Base-by-base conservation (phyloP, 2,888 invertebrate species). In the Gari tellinella region DNA sequence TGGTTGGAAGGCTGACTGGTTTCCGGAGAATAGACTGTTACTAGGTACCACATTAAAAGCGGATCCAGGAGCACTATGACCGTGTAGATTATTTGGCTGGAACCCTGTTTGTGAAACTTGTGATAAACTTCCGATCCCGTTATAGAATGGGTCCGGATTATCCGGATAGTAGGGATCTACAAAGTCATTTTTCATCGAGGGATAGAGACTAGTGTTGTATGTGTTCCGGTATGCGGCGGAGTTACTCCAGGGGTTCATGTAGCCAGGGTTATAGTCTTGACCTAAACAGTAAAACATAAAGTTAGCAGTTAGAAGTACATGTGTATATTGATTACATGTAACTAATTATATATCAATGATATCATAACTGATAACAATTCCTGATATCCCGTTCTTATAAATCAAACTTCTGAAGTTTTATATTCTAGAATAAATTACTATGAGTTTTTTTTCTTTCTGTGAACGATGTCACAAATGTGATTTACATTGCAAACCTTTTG, bases 1-100 rank as follows among this genome's bases (percentile, higher is more conserved):
- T 17, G 57, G 66, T 53, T 75, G 82, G 64, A 83, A 76, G 15
- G 73, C 64, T 15, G 80, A 48, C 26, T 79, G 79, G 3, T 69
- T 66, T 49, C 52, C 72, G 52, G 80, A 64, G 60, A 76, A 86
- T 12, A 79, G 57, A 5, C 80, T 74, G 56, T 82, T 83, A 57
- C 85, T 86, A 60, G 85, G 87, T 3, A 89, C 88, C 37, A 89
- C 83, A 55, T 89, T 88, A 64, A 89, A 89, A 4, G 89, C 89
- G 72, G 88, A 88, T 37, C 87, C 86, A 41, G 75, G 67, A 31
- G 31, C 31, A 31, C 10, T 31, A 56, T 84, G 84, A 63, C 68
- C 73, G 38, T 83, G 83, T 2, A 83, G 67, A 51, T 66, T 73
- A 26, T 74, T 76, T 0, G 68, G 60, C 12, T 74, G 72, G 57